Evolutionary conservation across 92 coral and sea anemone species (phyloP).

Genomic region (Parazoanthus darwini): DNA sequence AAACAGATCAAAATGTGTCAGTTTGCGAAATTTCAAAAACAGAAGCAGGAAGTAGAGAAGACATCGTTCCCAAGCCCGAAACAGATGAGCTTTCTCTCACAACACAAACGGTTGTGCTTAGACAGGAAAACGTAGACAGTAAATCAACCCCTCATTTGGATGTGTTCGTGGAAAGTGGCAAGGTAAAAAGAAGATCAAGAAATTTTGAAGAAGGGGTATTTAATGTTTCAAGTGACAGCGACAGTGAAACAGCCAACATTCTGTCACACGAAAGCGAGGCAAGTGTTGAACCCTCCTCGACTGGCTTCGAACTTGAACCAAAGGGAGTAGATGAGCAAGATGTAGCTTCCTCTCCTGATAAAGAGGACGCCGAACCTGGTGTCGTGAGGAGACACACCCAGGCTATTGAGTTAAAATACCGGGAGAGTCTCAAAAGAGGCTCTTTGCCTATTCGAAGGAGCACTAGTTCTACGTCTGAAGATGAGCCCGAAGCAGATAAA

Average conservation of each 20-base stretch:
- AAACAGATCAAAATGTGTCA: conserved; percentile 10
- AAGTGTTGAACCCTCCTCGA: not conserved
- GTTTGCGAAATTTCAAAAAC: not conserved
- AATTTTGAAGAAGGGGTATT: conserved; percentile 81
- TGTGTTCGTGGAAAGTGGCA: conserved; percentile 69
- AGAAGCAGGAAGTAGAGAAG: conserved; percentile 31
- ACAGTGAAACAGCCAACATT: conserved; percentile 43
- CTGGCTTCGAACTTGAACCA: conserved; percentile 32
- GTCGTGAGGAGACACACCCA: conserved; percentile 73
- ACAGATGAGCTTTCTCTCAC: not conserved
- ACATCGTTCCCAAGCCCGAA: conserved; percentile 41
- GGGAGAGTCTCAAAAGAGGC: conserved; percentile 17
- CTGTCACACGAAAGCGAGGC: conserved; percentile 25
- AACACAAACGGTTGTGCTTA: conserved; percentile 7
- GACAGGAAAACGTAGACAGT: conserved; percentile 14
- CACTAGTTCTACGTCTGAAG: conserved; percentile 33
- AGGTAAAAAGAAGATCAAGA: conserved; percentile 76
- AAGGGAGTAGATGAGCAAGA: conserved; percentile 19
- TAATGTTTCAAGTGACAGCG: conserved; percentile 59
- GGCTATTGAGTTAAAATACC: conserved; percentile 49
- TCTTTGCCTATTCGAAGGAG: conserved; percentile 21
- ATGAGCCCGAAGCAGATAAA: conserved; percentile 40
- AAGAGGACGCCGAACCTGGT: conserved; percentile 47
- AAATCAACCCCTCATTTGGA: conserved; percentile 32
- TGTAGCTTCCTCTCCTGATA: not conserved